phyloP scores from a whole-genome alignment of 2,797 vertebrate genomes.

The Liasis olivaceus region DNA sequence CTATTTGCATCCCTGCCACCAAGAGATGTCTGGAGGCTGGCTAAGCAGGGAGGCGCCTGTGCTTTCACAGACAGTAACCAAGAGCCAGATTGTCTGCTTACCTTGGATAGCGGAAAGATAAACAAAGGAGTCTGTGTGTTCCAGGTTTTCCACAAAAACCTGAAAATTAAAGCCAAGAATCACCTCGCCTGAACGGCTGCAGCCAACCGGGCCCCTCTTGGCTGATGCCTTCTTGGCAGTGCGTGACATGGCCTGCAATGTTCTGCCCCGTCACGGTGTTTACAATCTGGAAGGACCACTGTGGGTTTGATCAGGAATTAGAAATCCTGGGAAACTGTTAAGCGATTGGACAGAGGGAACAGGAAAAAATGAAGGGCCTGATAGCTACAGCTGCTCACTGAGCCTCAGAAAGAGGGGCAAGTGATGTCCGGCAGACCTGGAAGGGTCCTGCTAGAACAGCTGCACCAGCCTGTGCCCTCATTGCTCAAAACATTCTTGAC shows the following conservation, averaged over 20 bases:
- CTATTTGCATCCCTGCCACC: not conserved
- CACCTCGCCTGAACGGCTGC: not conserved
- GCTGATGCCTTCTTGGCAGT: not conserved
- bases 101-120: constrained; percentile 98
- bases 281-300: not conserved
- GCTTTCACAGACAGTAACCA: not conserved
- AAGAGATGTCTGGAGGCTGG: not conserved
- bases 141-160: constrained; percentile 92
- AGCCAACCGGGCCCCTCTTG: not conserved
- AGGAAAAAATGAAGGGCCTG: too few relatives aligned
- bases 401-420: not conserved
- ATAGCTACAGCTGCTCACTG: not conserved
- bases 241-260: not conserved
- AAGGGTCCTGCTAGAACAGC: too few relatives aligned
- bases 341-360: not conserved
- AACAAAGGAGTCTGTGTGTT: constrained; percentile 90
- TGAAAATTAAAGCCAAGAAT: constrained; percentile 62
- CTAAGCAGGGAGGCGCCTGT: not conserved
- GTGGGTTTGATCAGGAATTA: too few relatives aligned
- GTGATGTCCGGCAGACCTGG: too few relatives aligned
- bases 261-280: not conserved
- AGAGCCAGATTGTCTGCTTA: constrained; percentile 55
- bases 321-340: not conserved
- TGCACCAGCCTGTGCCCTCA: not conserved
- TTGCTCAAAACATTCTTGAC: not conserved